phyloP scores from a whole-genome alignment of 2,888 invertebrate species.

The Trichogramma dendrolimi region DNA sequence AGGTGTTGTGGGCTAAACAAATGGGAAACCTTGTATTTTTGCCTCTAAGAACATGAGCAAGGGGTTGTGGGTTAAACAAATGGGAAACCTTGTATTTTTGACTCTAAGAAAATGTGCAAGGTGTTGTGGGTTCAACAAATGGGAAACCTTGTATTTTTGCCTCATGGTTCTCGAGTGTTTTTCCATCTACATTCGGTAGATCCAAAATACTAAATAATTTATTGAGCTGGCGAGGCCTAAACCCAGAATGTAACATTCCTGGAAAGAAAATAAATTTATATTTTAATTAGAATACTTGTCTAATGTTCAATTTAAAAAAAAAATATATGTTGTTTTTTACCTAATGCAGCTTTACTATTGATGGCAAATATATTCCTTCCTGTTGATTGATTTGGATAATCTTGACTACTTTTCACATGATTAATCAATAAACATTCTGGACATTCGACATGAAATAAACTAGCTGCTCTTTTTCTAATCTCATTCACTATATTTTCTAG shows the following conservation, averaged over 20 bases:
- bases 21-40: too few species aligned
- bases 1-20: too few species aligned
- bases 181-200: conserved; percentile 2
- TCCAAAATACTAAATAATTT: conserved; percentile 15
- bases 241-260: conserved; percentile 20
- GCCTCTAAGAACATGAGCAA: too few species aligned
- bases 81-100: too few species aligned
- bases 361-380: conserved; percentile 11
- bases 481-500: too few species aligned
- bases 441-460: conserved; percentile 20
- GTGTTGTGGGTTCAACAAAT: too few species aligned
- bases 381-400: conserved; percentile 14
- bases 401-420: conserved; percentile 8
- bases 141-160: too few species aligned
- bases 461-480: too few species aligned
- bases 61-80: too few species aligned
- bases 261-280: conserved; percentile 5
- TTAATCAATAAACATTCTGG: conserved; percentile 11
- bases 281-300: not conserved
- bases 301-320: not conserved
- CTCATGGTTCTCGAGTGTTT: conserved; percentile 11
- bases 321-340: conserved; percentile 5
- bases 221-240: conserved; percentile 7
- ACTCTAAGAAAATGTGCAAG: too few species aligned
- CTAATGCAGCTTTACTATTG: conserved; percentile 19